Percentiles rank a stretch among this genome's conserved stretches.
phyloP scores from a whole-genome alignment of 2,888 invertebrate genomes.

The Allacma fusca region DNA sequence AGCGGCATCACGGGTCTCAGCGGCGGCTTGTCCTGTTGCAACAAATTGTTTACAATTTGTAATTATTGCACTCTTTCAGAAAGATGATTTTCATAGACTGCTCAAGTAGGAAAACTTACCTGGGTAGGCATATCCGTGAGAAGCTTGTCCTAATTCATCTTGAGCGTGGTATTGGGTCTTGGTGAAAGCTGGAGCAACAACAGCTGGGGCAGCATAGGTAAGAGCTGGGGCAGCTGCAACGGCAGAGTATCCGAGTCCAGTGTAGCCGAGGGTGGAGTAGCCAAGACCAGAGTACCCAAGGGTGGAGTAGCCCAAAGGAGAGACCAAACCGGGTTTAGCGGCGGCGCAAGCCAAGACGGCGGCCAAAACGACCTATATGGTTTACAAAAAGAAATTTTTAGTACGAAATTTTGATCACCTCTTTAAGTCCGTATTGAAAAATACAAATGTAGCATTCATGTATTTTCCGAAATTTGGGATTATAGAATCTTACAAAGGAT shows the following conservation, averaged over 20 bases:
- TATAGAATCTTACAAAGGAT: conserved; percentile 10
- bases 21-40: conserved; percentile 54
- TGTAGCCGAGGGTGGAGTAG: no score
- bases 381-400: no score
- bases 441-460: no score
- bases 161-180: conserved; percentile 68
- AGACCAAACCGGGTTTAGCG: no score
- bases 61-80: not conserved
- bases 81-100: not conserved
- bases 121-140: conserved; percentile 43
- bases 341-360: no score
- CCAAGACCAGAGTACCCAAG: no score
- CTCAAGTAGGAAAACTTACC: not conserved
- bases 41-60: conserved; percentile 7
- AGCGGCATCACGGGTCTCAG: conserved; percentile 59
- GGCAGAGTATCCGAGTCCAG: no score
- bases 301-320: no score
- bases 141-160: conserved; percentile 69
- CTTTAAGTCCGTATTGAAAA: no score
- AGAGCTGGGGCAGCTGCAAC: conserved; percentile 17
- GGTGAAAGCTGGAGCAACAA: conserved; percentile 53
- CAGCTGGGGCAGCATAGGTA: conserved; percentile 30
- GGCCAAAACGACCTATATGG: no score
- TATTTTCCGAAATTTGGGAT: not conserved
- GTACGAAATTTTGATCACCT: conserved; percentile 37